Evolutionary conservation across 2,888 invertebrate genomes (phyloP).

Genomic region (Philonicus albiceps): DNA sequence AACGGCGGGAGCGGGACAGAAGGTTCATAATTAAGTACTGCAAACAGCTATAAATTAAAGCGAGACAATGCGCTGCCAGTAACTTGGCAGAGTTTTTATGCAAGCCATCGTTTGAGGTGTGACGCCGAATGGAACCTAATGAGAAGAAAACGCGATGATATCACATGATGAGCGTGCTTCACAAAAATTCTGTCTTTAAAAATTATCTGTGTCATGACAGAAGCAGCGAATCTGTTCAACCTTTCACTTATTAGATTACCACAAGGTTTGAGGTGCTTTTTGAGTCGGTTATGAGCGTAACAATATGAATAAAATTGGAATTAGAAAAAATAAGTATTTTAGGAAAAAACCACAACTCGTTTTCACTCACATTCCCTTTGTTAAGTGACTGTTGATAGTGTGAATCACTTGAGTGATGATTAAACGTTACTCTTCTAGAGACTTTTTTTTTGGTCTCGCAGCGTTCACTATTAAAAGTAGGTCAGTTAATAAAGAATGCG

Average conservation of each 20-base stretch:
- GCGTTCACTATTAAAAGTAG: conserved; percentile 4
- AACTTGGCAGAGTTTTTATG: background rate
- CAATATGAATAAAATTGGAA: background rate
- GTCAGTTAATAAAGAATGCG: background rate
- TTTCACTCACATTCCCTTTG: background rate
- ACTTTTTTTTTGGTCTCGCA: background rate
- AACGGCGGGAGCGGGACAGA: background rate
- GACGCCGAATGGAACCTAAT: background rate
- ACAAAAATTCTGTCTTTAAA: background rate
- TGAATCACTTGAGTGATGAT: background rate
- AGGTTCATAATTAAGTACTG: background rate
- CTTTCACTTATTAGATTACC: background rate
- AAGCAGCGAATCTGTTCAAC: background rate
- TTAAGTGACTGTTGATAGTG: background rate
- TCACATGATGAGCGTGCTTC: background rate
- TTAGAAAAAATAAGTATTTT: background rate
- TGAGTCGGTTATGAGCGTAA: background rate
- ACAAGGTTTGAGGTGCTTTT: background rate
- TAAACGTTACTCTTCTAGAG: background rate
- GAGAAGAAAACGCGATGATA: background rate
- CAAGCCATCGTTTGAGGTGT: background rate
- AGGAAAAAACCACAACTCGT: background rate
- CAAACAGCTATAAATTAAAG: conserved; percentile 28
- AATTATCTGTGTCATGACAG: background rate
- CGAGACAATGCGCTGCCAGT: background rate